These are phyloP conservation scores for Epirrita christyi DNA, from an alignment of 2,888 invertebrate species.

Conservation along the genomic window DNA sequence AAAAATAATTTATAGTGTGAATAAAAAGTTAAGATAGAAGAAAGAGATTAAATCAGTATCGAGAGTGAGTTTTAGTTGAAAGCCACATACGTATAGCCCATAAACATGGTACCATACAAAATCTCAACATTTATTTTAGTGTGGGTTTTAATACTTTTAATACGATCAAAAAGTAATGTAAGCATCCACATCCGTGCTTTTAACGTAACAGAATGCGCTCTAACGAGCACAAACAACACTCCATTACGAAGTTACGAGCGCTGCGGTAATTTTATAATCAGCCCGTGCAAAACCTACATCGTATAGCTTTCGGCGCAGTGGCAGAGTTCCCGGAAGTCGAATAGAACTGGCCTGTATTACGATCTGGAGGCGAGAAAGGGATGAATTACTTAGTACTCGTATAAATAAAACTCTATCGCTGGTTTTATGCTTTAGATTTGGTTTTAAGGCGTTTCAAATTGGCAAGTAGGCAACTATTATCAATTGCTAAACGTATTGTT, in stretches of 20 bases:
- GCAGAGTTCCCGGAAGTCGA: constrained; percentile 29
- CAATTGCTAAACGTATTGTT: too few species aligned
- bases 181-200: constrained; percentile 30
- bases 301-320: constrained; percentile 60
- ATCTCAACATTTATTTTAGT: too few species aligned
- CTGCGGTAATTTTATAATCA: constrained; percentile 64
- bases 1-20: too few species aligned
- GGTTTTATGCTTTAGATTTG: neutral
- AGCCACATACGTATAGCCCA: too few species aligned
- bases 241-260: constrained; percentile 58
- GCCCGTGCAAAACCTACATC: constrained; percentile 57
- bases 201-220: constrained; percentile 39
- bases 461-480: too few species aligned
- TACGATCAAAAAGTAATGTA: constrained; percentile 26
- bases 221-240: constrained; percentile 50
- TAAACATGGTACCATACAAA: too few species aligned
- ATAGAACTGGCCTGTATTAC: constrained; percentile 6
- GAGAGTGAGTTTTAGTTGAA: too few species aligned
- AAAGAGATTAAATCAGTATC: too few species aligned
- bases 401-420: neutral
- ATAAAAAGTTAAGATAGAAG: too few species aligned
- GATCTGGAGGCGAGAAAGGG: neutral
- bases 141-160: constrained; percentile 18
- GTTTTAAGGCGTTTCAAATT: neutral
- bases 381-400: neutral